Evolutionary conservation across 2,888 invertebrate genomes (phyloP).

Genomic region (Melanophora roralis): DNA sequence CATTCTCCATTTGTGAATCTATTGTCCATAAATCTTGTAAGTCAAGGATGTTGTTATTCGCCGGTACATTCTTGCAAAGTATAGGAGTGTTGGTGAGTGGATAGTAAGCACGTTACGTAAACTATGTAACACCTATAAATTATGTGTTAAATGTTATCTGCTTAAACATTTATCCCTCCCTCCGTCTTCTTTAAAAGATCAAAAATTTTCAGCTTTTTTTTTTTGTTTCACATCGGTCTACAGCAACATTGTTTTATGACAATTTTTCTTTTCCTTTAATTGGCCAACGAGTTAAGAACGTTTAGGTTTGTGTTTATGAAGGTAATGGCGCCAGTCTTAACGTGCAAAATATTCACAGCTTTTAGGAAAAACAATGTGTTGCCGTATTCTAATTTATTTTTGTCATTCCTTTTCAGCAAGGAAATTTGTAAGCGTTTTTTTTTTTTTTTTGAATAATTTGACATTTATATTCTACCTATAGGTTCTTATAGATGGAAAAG

Average conservation of each 20-base stretch:
- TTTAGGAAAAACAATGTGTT: too few species aligned
- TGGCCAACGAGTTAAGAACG: not conserved
- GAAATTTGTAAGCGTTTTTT: too few species aligned
- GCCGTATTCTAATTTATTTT: too few species aligned
- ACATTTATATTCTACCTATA: too few species aligned
- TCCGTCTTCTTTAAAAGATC: not conserved
- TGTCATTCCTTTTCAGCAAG: too few species aligned
- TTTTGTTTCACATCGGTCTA: not conserved
- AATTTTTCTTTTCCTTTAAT: conserved; percentile 2
- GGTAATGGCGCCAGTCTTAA: conserved; percentile 45
- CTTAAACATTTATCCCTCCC: not conserved
- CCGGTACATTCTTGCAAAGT: not conserved
- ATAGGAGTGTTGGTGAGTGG: not conserved
- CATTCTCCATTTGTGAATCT: conserved; percentile 35
- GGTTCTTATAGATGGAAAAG: too few species aligned
- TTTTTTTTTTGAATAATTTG: too few species aligned
- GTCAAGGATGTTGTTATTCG: conserved; percentile 14
- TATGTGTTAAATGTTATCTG: conserved; percentile 52
- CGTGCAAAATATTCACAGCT: not conserved
- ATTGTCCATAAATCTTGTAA: conserved; percentile 51
- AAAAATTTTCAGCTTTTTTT: conserved; percentile 26
- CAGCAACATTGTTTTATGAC: conserved; percentile 36
- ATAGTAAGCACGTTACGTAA: conserved; percentile 39
- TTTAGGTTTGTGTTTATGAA: not conserved
- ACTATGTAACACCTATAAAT: conserved; percentile 58